These are phyloP conservation scores for Parasteatoda lunata DNA, from an alignment of 2,888 invertebrate genomes.

Conservation along the genomic window DNA sequence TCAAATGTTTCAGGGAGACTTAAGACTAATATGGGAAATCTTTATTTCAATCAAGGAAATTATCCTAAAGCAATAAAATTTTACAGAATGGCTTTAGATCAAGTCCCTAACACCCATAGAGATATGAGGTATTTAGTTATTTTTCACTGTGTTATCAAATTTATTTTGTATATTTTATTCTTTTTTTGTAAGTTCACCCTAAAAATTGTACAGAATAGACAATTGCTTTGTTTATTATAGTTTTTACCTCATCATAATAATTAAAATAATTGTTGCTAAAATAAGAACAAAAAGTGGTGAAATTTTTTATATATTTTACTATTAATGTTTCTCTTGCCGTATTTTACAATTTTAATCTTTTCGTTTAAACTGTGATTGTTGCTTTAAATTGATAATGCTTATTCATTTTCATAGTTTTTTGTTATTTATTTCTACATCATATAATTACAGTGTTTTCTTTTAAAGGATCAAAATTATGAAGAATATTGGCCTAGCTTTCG, in stretches of 20 bases:
- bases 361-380: not conserved
- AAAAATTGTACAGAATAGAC: no score
- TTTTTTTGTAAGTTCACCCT: not conserved
- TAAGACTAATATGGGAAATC: conserved; percentile 98
- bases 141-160: not conserved
- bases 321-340: no score
- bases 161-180: not conserved
- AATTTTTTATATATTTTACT: no score
- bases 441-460: not conserved
- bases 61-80: conserved; percentile 96
- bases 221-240: no score
- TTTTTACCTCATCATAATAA: no score
- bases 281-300: no score
- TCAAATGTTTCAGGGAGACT: conserved; percentile 79
- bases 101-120: conserved; percentile 91
- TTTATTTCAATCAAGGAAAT: conserved; percentile 93
- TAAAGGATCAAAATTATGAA: conserved; percentile 96
- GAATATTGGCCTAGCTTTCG: conserved; percentile 95
- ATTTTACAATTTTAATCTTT: not conserved
- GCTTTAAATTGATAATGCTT: not conserved
- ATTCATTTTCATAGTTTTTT: not conserved
- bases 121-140: conserved; percentile 82
- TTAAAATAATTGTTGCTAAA: no score
- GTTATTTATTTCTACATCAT: not conserved
- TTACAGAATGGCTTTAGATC: conserved; percentile 98